phyloP scores from a whole-genome alignment of 2,113 vertebrate species.

The Corvus cornix region DNA sequence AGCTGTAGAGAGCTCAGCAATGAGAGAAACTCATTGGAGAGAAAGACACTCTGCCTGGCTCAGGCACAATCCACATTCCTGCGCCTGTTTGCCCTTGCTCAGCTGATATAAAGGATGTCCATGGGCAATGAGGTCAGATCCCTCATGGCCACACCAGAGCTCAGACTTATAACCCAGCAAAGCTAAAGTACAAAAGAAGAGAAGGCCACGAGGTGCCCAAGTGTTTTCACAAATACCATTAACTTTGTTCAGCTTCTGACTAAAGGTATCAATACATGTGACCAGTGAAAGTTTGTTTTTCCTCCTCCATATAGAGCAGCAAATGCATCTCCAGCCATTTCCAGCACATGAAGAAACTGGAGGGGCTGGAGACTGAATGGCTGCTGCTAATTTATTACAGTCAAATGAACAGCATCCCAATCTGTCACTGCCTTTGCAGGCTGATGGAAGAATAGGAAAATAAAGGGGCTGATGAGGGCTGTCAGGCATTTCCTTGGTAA shows the following conservation, averaged over 20 bases:
- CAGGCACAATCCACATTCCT: accelerated
- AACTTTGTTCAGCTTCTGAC: neutral
- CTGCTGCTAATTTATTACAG: neutral
- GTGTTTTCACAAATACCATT: neutral
- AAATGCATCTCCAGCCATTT: neutral
- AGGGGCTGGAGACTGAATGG: neutral
- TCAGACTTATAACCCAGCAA: neutral
- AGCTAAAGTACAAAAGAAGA: neutral
- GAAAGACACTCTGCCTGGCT: neutral
- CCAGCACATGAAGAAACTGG: neutral
- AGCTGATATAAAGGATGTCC: neutral
- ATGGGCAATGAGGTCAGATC: accelerated
- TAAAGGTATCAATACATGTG: accelerated
- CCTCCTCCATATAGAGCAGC: accelerated
- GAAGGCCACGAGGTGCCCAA: neutral
- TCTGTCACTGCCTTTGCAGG: neutral
- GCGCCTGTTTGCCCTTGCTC: neutral
- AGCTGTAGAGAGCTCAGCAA: neutral
- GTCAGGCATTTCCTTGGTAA: neutral
- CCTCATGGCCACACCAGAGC: neutral
- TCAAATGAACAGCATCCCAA: neutral
- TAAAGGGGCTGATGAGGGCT: neutral
- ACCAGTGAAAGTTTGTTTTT: neutral
- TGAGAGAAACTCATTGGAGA: neutral
- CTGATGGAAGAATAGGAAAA: neutral